Conservation (phyloP, 2,113 vertebrate genomes). For the Tor tambroides region DNA sequence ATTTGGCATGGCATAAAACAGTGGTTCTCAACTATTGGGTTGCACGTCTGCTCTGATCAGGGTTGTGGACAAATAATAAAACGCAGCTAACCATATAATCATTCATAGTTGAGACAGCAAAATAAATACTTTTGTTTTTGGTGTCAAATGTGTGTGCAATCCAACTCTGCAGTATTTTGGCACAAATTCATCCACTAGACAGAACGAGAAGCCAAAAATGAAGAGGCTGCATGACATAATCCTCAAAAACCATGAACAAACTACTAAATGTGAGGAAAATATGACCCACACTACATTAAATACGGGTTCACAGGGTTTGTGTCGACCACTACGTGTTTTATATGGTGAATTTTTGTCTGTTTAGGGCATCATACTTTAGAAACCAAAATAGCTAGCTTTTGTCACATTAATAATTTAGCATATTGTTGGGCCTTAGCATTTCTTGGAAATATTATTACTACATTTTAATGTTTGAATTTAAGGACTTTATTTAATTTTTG, state of each 20-base stretch:
- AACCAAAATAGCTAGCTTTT: not conserved
- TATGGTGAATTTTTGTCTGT: slow-evolving; percentile 7
- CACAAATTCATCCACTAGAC: not conserved
- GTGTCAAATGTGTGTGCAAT: not conserved
- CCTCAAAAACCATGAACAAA: not conserved
- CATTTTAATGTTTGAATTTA: not conserved
- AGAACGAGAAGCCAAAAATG: not conserved
- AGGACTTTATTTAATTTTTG: not conserved
- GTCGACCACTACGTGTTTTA: not conserved
- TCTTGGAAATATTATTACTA: not conserved
- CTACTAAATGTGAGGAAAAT: not conserved
- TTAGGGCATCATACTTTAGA: not conserved
- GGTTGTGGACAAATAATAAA: not conserved
- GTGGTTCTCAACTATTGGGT: not conserved
- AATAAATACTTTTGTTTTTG: not conserved
- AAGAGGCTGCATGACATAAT: not conserved
- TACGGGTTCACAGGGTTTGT: slow-evolving; percentile 5
- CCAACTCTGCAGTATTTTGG: not conserved
- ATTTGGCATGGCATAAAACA: not conserved
- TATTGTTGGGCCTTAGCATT: not conserved
- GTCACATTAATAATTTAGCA: not conserved
- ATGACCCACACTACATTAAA: not conserved
- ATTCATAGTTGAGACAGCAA: not conserved
- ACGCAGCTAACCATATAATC: not conserved
- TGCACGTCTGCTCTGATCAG: not conserved